Percentiles rank a stretch among this genome's conserved stretches.
Conservation (phyloP, 2,113 vertebrate species). For the Zapornia atra region DNA sequence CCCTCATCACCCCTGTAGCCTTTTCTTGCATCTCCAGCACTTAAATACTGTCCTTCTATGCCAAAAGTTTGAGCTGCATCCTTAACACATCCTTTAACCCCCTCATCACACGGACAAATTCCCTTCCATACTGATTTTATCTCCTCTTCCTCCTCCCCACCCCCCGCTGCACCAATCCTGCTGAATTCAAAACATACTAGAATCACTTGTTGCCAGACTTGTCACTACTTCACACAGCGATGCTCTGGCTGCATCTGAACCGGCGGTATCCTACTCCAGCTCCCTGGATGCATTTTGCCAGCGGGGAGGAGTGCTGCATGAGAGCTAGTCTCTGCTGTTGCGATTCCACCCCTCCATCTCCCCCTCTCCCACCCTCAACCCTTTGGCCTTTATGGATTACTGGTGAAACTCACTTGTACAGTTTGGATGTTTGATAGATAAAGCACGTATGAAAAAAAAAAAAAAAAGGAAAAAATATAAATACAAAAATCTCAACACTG, state of each 20-base stretch:
- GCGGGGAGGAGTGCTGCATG: constrained; percentile 54
- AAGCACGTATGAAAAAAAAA: constrained; percentile 77
- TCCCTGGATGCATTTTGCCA: not conserved
- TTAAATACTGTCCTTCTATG: not conserved
- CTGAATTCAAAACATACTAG: not conserved
- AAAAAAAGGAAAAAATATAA: constrained; percentile 64
- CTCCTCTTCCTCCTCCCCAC: not conserved
- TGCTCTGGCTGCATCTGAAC: not conserved
- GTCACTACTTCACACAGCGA: not conserved
- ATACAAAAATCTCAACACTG: constrained; percentile 77
- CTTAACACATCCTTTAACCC: not conserved
- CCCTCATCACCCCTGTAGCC: not conserved
- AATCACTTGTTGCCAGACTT: not conserved
- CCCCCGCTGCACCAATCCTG: rapidly evolving
- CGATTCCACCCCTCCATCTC: not conserved
- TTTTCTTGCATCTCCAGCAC: not conserved
- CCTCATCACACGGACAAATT: not conserved
- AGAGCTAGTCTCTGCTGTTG: constrained; percentile 54
- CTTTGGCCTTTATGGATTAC: constrained; percentile 51
- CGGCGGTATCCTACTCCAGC: not conserved
- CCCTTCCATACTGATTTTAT: not conserved
- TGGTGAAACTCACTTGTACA: constrained; percentile 76
- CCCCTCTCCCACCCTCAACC: no score
- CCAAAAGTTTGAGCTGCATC: not conserved
- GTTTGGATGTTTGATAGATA: constrained; percentile 82